Conservation (phyloP, 2,797 vertebrate species). For the Margarornis squamiger region DNA sequence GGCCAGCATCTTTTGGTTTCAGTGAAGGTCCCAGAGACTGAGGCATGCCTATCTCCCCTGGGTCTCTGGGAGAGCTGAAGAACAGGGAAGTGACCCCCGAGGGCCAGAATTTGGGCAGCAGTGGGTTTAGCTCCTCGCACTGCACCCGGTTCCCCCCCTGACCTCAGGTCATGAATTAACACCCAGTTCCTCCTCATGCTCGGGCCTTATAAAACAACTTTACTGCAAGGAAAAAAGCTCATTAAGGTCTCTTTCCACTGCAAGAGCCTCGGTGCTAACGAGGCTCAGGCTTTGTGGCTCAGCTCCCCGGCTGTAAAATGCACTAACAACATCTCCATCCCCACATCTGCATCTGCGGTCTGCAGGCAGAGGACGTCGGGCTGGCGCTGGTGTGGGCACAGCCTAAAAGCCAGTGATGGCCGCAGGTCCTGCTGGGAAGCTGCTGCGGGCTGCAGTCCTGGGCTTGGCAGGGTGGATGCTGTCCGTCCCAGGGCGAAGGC, state of each 20-base stretch:
- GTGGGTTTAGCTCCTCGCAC: neutral
- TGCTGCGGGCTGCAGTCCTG: neutral
- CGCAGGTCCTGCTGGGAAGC: neutral
- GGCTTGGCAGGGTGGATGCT: neutral
- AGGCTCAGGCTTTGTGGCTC: neutral
- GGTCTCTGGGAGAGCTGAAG: neutral
- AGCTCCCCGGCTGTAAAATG: neutral
- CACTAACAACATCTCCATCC: neutral
- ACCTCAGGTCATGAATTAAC: neutral
- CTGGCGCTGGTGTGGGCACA: neutral
- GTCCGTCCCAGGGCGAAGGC: neutral
- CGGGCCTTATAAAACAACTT: neutral
- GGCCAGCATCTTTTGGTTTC: neutral
- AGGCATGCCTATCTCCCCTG: neutral
- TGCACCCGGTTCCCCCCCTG: neutral
- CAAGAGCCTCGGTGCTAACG: neutral
- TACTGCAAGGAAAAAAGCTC: neutral
- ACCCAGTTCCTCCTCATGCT: neutral
- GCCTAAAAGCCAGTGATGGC: accelerated
- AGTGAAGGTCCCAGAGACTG: neutral
- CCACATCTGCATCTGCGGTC: neutral
- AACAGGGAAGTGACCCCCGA: accelerated
- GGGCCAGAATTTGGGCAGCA: neutral
- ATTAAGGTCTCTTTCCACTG: neutral
- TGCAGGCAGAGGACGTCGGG: neutral